Evolutionary conservation across 1,140 invertebrate species (phyloP), one percentile per base, ranked within the genome.

Genomic region (Nasonia vitripennis): DNA sequence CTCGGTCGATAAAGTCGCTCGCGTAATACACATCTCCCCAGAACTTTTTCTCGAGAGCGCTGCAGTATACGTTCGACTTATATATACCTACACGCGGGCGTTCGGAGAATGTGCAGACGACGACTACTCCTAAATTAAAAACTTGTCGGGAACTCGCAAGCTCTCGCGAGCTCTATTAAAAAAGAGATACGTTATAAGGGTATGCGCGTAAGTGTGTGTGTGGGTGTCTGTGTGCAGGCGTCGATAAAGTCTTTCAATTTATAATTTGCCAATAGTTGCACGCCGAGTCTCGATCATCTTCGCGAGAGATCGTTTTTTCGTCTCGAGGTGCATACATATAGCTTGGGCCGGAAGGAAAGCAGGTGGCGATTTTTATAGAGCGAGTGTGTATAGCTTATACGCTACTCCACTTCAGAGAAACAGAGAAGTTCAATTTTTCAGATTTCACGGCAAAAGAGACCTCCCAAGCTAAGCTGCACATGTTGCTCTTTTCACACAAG

Each of bases 81-180:
- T n/a, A 27, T 70, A 71, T 45, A 45, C 5, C 6, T 37, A 37
- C 5, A 71, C 68, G 7, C 10, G 70, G 6, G 23, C 70, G 27
- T 12, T 10, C 70, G 70, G 23, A 17, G 31, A 2, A 11, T 23
- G 34, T 37, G 34, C 3, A 70, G 27, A 31, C 68, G n/a, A 70
- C n/a, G n/a, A 23, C 23, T n/a, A 80, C 78, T 37, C n/a, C 31
- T 73, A 81, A 73, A 81, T 81, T 81, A 81, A 81, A 81, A 81
- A 81, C 41, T 81, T 81, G 14, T 41, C 70, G 70, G 2, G 27
- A 27, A 71, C 10, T 27, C 27, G 70, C 17, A 45, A 23, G 23
- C 20, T 23, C 31, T 9, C 78, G 34, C 27, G 23, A 9, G 6
- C 45, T 73, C 68, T 48, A 73, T 55, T 51, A 34, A 81, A 73